These are phyloP conservation scores for Chlamydotis undulata DNA, from an alignment of 2,113 vertebrate species.

Conservation along the genomic window DNA sequence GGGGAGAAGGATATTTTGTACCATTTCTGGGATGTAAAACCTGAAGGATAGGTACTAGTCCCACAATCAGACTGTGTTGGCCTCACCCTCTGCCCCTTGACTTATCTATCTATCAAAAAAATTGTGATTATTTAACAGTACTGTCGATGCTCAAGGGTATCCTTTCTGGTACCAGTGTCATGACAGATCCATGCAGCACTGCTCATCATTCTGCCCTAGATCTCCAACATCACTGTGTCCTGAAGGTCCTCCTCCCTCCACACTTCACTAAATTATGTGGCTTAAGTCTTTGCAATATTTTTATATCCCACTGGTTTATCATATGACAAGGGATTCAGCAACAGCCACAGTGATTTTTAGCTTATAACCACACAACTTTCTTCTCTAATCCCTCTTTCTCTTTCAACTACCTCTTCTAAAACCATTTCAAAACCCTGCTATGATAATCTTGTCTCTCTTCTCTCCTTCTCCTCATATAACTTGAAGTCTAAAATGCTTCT, in stretches of 20 bases:
- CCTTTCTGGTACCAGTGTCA: not conserved
- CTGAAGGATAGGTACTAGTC: not conserved
- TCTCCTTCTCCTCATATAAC: not conserved
- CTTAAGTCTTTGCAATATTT: not conserved
- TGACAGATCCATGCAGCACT: not conserved
- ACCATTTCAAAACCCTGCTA: not conserved
- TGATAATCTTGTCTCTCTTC: not conserved
- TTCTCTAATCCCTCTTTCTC: not conserved
- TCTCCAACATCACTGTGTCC: not conserved
- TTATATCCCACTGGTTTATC: not conserved
- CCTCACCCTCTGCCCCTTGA: not conserved
- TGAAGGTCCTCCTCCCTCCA: not conserved
- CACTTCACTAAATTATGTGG: not conserved
- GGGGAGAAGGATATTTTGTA: not conserved
- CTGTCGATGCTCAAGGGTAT: not conserved
- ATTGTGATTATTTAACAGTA: not conserved
- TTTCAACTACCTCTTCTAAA: not conserved
- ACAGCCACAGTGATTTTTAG: not conserved
- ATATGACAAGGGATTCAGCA: not conserved
- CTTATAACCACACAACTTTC: not conserved
- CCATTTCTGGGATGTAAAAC: not conserved
- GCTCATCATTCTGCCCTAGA: not conserved
- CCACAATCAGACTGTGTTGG: not conserved
- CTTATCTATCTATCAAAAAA: not conserved
- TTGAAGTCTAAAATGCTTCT: not conserved